Base-by-base conservation (phyloP, 2,113 vertebrate species). In the Symphodus melops region DNA sequence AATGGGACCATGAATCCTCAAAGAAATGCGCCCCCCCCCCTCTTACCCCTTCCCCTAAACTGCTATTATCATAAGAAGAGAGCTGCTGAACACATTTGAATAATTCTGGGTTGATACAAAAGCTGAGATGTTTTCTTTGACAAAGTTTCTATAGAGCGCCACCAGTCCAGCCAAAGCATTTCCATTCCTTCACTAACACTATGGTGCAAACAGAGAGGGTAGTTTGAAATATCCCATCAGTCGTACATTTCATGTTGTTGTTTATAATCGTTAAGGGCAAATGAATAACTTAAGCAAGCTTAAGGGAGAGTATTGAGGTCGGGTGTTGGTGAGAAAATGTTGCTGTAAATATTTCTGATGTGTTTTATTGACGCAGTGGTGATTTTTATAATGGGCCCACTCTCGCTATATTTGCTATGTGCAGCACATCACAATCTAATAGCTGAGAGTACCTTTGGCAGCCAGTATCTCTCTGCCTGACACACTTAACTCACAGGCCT, bases 21-120 rank as follows among this genome's bases (percentile, higher is more conserved):
- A 91, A 93, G 87, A 91, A 92, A 87, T 84, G 79, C 53, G 42
- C 62, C 75, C 74, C 70, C 81, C 69, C n/a, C n/a, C n/a, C n/a
- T n/a, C n/a, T n/a, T n/a, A n/a, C n/a, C n/a, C n/a, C n/a, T n/a
- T 54, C 28, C 28, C 28, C 28, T 33, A 33, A 73, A 74, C 77
- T 84, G 67, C 79, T 83, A 94, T 94, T 92, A 93, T 86, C 93
- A 93, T 95, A 90, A 92, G 88, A 93, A 93, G 81, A 86, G 91
- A 75, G 69, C 68, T 67, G 78, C 86, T 78, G 84, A 84, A 85
- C 84, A 79, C 81, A 88, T 93, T 87, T 89, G 81, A 93, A 94
- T 92, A 91, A 91, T 90, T 92, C 81, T 68, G 39, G 72, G 86
- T 33, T 83, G 79, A 89, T 85, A 89, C 88, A 86, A 89, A 88